Base-by-base conservation (phyloP, 1,140 invertebrate genomes). In the Bombus fervidus region DNA sequence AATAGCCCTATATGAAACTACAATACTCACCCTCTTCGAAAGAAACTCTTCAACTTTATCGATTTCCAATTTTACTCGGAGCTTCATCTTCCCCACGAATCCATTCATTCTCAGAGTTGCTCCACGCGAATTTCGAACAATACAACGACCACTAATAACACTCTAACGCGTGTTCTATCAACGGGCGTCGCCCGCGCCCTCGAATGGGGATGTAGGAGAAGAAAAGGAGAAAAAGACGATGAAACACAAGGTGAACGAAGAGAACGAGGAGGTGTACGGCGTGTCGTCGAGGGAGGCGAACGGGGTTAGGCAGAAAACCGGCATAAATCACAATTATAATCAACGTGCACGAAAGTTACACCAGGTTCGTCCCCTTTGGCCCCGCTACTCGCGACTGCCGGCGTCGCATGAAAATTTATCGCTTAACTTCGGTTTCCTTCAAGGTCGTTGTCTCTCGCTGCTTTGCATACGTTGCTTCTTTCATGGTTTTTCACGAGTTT, bases 251-350 rank as follows among this genome's bases (percentile, higher is more conserved):
- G 68, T 57, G 59, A 31, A 62, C 31, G 22, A 68, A 34, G 34
- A 18, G 34, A 31, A 68, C 18, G 34, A 22, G 18, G 31, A 66
- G 64, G 2, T 66, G 64, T 34, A 31, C 64, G 64, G 31, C 0
- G 47, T 37, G 37, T 64, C 31, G 31, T 37, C 37, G 53, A 22
- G 25, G 59, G 28, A 39, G 69, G 84, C 37, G 59, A 53, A 53
- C 1, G 72, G 28, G 59, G 41, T 22, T 74, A 72, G 47, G 57
- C 43, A 80, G 82, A 80, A 74, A 84, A 69, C 43, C 82, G 69
- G 81, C 88, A 91, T 92, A 92, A 92, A 92, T 92, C 91, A 92
- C 90, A 92, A 92, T 92, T 92, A 92, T 92, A 92, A 92, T 92
- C 91, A 92, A 92, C 91, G 91, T 90, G 87, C 91, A 87, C 86